Evolutionary conservation across 2,113 vertebrate species (phyloP).

Genomic region (Acanthisitta chloris): DNA sequence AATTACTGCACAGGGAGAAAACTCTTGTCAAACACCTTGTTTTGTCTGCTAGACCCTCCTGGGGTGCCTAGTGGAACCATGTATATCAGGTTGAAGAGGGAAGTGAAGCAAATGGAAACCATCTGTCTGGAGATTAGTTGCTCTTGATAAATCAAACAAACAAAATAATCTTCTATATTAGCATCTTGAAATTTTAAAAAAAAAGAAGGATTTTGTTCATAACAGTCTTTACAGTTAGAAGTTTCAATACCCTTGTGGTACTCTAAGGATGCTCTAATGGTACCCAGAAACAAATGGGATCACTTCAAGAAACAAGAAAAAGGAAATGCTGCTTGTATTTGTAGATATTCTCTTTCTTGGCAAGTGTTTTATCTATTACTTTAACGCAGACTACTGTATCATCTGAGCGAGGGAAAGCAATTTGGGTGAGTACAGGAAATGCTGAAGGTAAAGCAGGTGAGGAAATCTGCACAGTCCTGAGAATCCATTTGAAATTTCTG

Average conservation of each 20-base stretch:
- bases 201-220: neutral
- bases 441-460: neutral
- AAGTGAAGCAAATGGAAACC: neutral
- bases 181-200: neutral
- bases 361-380: neutral
- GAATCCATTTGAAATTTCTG: neutral
- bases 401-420: neutral
- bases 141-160: neutral
- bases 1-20: conserved; percentile 4
- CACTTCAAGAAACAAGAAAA: neutral
- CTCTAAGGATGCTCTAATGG: neutral
- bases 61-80: neutral
- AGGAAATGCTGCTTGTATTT: neutral
- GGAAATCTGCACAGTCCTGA: neutral
- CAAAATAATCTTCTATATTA: neutral
- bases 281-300: neutral
- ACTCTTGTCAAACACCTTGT: neutral
- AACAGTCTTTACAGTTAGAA: neutral
- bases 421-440: neutral
- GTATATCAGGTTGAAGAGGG: neutral
- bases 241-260: neutral
- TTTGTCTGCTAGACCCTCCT: neutral
- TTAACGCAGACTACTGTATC: neutral
- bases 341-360: neutral
- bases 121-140: neutral